Base-by-base conservation (phyloP, 2,888 invertebrate genomes). In the Acleris holmiana region DNA sequence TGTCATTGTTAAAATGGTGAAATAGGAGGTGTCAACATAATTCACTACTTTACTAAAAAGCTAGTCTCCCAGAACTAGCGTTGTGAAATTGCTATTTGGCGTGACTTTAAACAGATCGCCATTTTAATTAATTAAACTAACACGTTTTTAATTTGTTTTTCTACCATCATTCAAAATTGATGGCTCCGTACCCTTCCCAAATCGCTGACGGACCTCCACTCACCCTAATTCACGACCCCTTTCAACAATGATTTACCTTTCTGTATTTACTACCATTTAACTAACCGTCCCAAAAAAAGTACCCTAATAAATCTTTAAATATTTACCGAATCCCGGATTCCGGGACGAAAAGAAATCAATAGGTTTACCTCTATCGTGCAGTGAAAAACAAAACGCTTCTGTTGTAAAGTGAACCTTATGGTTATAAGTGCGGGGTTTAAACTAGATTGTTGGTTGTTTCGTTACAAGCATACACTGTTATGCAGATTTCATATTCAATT, bases 401-500 rank as follows among this genome's bases (percentile, higher is more conserved):
- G 29, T 2, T 21, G 13, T 2, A 35, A 54, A 49, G 10, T 55
- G 10, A 21, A 49, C 54, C 44, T 50, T 44, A 17, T 48, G 3
- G 2, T 13, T 7, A 10, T 13, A 13, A 10, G 0, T 10, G 2
- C 10, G 54, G 25, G 17, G 64, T 53, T 47, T n/a, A n/a, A 15
- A 29, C 18, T 50, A 15, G 29, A 21, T 55, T 46, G 25, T 8
- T 47, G 17, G 48, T 5, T 19, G 44, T 48, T 19, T 21, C 49
- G 58, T 64, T 48, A 35, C 48, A 53, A 48, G 53, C 60, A 58
- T 59, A 47, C 57, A 49, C 57, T 17, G 56, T 60, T 63, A 66
- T 66, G 68, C 62, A 66, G 66, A 68, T 68, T 68, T 68, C 66
- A 68, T 66, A 68, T 68, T 68, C 66, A 68, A 68, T 68, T 68